Conservation (phyloP, 2,113 vertebrate genomes). For the Oreocharis arfaki region DNA sequence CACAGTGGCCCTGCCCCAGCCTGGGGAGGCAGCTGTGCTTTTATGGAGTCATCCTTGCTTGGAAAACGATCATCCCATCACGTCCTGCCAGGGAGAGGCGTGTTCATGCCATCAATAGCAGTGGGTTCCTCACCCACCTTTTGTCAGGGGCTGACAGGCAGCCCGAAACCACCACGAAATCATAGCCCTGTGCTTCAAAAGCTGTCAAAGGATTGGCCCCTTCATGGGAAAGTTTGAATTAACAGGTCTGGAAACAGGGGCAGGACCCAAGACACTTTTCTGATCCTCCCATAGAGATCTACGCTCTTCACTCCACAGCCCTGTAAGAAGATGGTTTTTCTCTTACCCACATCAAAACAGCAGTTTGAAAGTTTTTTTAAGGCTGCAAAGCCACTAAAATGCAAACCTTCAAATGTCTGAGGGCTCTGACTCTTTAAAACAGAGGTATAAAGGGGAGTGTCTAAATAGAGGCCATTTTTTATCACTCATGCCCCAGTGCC, state of each 20-base stretch:
- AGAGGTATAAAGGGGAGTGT: background rate
- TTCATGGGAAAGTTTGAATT: background rate
- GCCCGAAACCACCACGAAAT: background rate
- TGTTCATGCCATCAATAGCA: background rate
- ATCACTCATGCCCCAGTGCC: rapidly evolving
- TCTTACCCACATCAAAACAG: background rate
- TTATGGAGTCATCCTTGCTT: background rate
- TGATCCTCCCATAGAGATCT: background rate
- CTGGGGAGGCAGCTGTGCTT: background rate
- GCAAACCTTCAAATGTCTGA: background rate
- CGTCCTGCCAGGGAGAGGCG: rapidly evolving
- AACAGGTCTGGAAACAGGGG: background rate
- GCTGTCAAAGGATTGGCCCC: rapidly evolving
- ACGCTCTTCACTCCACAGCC: too few species aligned
- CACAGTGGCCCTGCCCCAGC: rapidly evolving
- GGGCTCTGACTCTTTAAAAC: background rate
- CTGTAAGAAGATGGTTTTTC: background rate
- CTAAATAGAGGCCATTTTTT: background rate
- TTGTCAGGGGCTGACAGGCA: background rate
- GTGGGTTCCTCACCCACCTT: rapidly evolving
- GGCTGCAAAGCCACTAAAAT: background rate
- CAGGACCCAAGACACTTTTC: background rate
- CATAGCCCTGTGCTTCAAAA: background rate
- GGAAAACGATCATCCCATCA: background rate
- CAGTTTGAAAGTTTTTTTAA: background rate